phyloP scores from a whole-genome alignment of 2,888 invertebrate species.

The Unio delphinus region DNA sequence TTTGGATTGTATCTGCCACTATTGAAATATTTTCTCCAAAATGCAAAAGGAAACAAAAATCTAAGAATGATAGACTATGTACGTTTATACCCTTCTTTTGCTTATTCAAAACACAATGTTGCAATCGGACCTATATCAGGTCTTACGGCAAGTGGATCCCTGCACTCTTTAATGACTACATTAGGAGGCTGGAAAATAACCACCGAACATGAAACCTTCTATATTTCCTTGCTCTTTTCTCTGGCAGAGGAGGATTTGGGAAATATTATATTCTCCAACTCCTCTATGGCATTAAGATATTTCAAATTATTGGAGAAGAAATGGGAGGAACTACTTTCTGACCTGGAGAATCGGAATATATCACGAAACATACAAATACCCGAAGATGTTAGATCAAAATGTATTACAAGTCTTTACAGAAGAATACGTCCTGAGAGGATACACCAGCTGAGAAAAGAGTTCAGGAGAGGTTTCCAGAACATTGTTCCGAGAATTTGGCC shows the following conservation, averaged over 20 bases:
- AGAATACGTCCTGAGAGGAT: constrained; percentile 15
- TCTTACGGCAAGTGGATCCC: constrained; percentile 14
- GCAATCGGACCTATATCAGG: constrained; percentile 27
- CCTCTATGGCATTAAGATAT: constrained; percentile 20
- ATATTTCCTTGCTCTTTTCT: constrained; percentile 33
- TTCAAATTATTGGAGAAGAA: constrained; percentile 26
- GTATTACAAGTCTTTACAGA: constrained; percentile 8
- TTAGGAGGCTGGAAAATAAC: constrained; percentile 2
- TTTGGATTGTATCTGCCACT: constrained; percentile 16
- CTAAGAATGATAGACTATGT: constrained; percentile 23
- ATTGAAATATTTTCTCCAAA: constrained; percentile 17
- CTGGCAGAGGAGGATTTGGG: constrained; percentile 21
- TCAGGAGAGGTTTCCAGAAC: constrained; percentile 19
- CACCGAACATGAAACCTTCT: constrained; percentile 21
- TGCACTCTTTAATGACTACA: constrained; percentile 19
- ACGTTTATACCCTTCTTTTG: constrained; percentile 7
- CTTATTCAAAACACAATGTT: constrained; percentile 18
- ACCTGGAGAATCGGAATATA: constrained; percentile 28
- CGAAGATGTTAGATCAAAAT: constrained; percentile 2
- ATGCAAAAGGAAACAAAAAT: constrained; percentile 19
- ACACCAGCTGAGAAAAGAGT: constrained; percentile 17
- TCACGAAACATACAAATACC: constrained; percentile 9
- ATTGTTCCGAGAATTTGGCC: constrained; percentile 34
- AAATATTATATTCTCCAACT: constrained; percentile 26
- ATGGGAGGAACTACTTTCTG: constrained; percentile 28